A percentile compares a stretch with the other conserved stretches of the same genome.
Evolutionary conservation across 2,888 invertebrate species (phyloP).

Genomic region (Teleiodes luculella): DNA sequence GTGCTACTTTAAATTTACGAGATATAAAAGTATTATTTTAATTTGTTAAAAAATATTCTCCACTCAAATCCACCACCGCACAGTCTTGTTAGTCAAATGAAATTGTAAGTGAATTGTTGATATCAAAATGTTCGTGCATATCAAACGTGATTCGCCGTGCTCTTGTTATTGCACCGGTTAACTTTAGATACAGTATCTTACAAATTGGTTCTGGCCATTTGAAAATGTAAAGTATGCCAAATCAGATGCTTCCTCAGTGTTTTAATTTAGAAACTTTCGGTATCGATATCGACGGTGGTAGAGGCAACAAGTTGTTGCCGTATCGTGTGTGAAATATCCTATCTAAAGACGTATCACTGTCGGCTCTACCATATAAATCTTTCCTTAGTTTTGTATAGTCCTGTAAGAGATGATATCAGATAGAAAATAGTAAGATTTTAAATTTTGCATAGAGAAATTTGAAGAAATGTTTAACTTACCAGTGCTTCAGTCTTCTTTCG

Average conservation of each 20-base stretch:
- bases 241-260: conserved; percentile 7
- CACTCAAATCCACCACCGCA: background rate
- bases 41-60: no score
- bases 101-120: conserved; percentile 1
- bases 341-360: conserved; percentile 56
- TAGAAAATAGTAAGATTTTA: no score
- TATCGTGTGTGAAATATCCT: conserved; percentile 72
- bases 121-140: conserved; percentile 11
- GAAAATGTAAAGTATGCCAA: conserved; percentile 1
- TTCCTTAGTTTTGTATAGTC: conserved; percentile 33
- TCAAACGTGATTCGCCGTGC: conserved; percentile 15
- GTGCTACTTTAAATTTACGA: no score
- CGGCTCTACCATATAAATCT: conserved; percentile 38
- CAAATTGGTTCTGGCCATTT: conserved; percentile 2
- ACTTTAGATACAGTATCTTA: conserved; percentile 3
- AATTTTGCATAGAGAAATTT: background rate
- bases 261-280: conserved; percentile 62
- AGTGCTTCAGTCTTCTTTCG: conserved; percentile 84
- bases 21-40: no score
- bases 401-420: conserved; percentile 50
- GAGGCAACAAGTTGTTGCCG: conserved; percentile 69
- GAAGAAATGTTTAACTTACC: conserved; percentile 47
- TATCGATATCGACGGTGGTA: conserved; percentile 67
- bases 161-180: conserved; percentile 13
- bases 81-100: conserved; percentile 1